A percentile compares a stretch with the other conserved stretches of the same genome.
phyloP scores from a whole-genome alignment of 2,888 invertebrate species.

The Agrochola macilenta region DNA sequence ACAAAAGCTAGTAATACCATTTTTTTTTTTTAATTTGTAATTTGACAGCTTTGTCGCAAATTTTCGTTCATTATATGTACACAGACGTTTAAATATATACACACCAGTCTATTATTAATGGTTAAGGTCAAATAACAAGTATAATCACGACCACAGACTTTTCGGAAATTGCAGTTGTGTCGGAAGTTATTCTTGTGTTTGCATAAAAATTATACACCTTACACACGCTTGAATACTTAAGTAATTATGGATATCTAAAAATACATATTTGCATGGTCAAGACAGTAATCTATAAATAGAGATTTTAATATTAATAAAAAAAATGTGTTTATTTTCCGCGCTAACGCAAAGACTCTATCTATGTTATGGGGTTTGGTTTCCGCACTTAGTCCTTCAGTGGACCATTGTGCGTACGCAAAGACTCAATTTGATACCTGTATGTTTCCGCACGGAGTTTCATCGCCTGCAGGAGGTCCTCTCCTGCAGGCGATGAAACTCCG shows the following conservation, averaged over 20 bases:
- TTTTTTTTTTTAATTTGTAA: background rate
- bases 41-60: background rate
- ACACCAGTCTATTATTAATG: background rate
- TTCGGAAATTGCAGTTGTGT: constrained; percentile 31
- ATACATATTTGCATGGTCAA: constrained; percentile 1
- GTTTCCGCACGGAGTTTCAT: constrained; percentile 5
- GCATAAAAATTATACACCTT: background rate
- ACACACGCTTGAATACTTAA: background rate
- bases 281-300: background rate
- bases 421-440: background rate
- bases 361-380: too few relatives aligned
- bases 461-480: background rate
- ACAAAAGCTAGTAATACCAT: background rate
- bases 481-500: too few relatives aligned
- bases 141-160: constrained; percentile 13
- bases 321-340: background rate
- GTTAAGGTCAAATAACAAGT: constrained; percentile 17
- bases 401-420: too few relatives aligned
- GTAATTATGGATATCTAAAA: background rate
- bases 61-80: constrained; percentile 2
- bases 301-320: background rate
- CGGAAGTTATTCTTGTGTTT: constrained; percentile 36
- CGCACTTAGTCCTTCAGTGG: too few relatives aligned
- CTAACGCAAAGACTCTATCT: too few relatives aligned
- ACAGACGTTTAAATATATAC: background rate